Base-by-base conservation (phyloP, 2,797 vertebrate genomes). In the Chaenodraco wilsoni region DNA sequence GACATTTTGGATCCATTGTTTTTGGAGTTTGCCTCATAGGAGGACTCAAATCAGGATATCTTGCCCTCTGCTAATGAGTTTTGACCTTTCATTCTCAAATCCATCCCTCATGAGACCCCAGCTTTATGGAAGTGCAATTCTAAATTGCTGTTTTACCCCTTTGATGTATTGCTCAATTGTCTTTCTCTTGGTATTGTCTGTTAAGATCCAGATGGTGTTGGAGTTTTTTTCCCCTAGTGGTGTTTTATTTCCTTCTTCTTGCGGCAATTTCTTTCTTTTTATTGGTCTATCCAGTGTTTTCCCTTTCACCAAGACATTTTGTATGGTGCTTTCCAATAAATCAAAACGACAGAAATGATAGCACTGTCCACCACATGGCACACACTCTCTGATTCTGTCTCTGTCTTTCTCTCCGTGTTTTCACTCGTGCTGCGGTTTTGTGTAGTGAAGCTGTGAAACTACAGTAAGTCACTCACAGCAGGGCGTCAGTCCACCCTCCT, bases 381-480 rank as follows among this genome's bases (percentile, higher is more conserved):
- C 8, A 37, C 33, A 1, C 33, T 11, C 52, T 54, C 48, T 37
- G 23, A 37, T 17, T 37, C 46, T 51, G 60, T 21, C 49, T 21
- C 44, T 44, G 14, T 48, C 52, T 46, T 13, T 21, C 58, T 19
- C 44, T 31, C 37, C 58, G 13, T 19, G 7, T 49, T 5, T 21
- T 15, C 10, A 15, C 65, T 52, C 31, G 16, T 52, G 48, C 43
- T 71, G 64, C 67, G 21, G 72, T 73, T 69, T 37, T 37, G 33
- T 37, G 33, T 37, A 37, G 33, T 37, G 33, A 51, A 72, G 50
- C 58, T 62, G 66, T 71, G 40, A 76, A 80, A 80, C 65, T 79
- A 75, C 67, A 78, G 40, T 48, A 80, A 69, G 37, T 82, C 79
- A 19, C 73, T 81, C 72, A 43, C 49, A 67, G 76, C 72, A 81